Evolutionary conservation across 1,140 invertebrate species (phyloP).

Genomic region (Zaprionus inermis): DNA sequence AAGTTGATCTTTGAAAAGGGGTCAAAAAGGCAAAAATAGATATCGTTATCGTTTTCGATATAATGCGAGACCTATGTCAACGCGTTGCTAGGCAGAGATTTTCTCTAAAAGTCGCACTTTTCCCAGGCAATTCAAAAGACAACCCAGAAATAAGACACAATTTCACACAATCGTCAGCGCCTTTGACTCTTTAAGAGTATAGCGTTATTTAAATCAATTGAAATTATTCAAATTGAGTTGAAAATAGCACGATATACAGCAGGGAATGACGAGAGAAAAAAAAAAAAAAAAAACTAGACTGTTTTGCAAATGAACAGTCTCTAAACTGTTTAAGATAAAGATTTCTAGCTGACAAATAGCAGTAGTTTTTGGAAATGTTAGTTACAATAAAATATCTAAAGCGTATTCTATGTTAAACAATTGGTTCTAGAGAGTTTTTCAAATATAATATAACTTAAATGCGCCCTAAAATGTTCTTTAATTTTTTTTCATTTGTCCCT

Average conservation of each 20-base stretch:
- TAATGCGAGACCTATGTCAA: constrained; percentile 14
- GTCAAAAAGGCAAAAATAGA: not conserved
- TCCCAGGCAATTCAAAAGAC: constrained; percentile 59
- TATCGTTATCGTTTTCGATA: not conserved
- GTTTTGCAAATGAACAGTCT: not conserved
- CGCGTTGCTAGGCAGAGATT: constrained; percentile 41
- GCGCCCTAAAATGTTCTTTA: constrained; percentile 2
- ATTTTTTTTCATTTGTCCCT: not conserved
- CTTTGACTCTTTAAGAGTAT: constrained; percentile 56
- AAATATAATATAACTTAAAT: not conserved
- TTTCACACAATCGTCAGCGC: constrained; percentile 23
- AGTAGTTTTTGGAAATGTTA: not conserved
- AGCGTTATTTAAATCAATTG: constrained; percentile 71
- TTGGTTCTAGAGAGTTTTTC: too few relatives aligned
- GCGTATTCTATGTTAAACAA: not conserved
- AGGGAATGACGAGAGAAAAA: not conserved
- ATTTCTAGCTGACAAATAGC: too few relatives aligned
- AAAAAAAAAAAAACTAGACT: not conserved
- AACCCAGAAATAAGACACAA: constrained; percentile 61
- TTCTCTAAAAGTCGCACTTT: not conserved
- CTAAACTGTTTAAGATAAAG: not conserved
- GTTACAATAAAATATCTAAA: not conserved
- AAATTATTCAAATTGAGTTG: constrained; percentile 72
- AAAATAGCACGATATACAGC: constrained; percentile 15
- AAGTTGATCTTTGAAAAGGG: not conserved